phyloP scores from a whole-genome alignment of 2,113 vertebrate genomes.

The Daphoenositta chrysoptera region DNA sequence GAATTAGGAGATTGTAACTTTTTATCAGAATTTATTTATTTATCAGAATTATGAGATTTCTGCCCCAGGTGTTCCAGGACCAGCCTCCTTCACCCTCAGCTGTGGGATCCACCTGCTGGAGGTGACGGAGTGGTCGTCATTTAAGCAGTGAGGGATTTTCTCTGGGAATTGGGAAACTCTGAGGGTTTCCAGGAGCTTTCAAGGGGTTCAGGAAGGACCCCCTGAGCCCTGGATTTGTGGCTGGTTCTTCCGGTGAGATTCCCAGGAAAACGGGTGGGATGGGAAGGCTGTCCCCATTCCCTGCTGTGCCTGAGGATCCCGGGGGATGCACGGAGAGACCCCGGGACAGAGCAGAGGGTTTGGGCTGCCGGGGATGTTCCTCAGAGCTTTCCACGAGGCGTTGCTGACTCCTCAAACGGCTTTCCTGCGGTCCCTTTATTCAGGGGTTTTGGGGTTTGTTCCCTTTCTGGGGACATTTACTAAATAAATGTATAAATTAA shows the following conservation, averaged over 20 bases:
- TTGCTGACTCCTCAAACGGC: background rate
- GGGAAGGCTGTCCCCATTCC: background rate
- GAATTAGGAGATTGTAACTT: no score
- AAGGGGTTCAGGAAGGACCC: background rate
- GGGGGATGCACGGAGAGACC: background rate
- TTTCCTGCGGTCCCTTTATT: conserved; percentile 1
- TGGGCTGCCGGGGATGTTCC: background rate
- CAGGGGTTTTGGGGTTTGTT: background rate
- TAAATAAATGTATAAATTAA: background rate
- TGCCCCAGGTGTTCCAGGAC: background rate
- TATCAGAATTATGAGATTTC: background rate
- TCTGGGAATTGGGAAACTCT: background rate
- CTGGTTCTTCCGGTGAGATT: background rate
- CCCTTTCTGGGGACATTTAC: background rate
- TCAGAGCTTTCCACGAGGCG: conserved; percentile 25
- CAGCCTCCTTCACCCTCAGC: background rate
- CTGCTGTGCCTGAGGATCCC: background rate
- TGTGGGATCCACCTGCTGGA: background rate
- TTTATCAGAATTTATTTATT: no score
- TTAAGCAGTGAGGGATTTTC: background rate
- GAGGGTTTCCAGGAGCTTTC: background rate
- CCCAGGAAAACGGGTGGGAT: background rate
- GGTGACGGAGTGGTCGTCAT: background rate
- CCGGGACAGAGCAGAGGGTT: background rate
- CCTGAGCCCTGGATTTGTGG: background rate